These are phyloP conservation scores for Diogma glabrata DNA, from an alignment of 2,888 invertebrate species.

Conservation along the genomic window DNA sequence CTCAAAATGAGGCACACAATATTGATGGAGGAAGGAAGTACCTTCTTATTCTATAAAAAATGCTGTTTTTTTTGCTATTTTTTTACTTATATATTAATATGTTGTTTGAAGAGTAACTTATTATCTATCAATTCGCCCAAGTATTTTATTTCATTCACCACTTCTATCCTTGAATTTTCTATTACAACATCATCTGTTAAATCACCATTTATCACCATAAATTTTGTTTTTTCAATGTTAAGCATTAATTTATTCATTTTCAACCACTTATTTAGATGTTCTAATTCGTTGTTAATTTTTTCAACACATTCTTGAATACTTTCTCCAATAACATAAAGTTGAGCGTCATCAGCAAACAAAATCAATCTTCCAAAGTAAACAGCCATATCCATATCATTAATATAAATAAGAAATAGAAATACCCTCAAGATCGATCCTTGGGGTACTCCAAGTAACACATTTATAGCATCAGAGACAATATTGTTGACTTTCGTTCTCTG, in stretches of 20 bases:
- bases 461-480: neutral
- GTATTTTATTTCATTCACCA: neutral
- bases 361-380: neutral
- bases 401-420: neutral
- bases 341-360: conserved; percentile 6
- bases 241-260: neutral
- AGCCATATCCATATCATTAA: neutral
- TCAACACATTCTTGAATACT: neutral
- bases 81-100: neutral
- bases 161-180: neutral
- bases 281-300: neutral
- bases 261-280: neutral
- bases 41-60: no score
- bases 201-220: neutral
- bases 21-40: no score
- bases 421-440: neutral
- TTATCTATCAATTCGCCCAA: neutral
- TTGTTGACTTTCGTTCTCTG: neutral
- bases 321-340: neutral
- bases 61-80: neutral
- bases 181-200: neutral
- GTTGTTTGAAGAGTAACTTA: neutral
- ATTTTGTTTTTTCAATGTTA: conserved; percentile 1
- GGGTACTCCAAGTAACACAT: neutral
- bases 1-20: no score